Conservation (phyloP, 2,113 vertebrate genomes). For the Channa argus region DNA sequence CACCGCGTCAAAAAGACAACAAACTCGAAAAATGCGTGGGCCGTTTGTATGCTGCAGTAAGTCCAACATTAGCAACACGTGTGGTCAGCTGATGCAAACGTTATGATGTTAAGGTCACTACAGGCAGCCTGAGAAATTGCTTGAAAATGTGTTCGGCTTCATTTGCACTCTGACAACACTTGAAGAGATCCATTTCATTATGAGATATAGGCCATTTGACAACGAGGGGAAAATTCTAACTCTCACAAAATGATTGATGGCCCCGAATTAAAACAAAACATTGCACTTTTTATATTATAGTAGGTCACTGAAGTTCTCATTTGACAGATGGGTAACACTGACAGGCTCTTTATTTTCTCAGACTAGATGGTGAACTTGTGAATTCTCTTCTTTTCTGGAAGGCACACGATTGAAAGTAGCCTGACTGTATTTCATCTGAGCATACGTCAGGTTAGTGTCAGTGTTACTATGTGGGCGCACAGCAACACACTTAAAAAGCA, state of each 20-base stretch:
- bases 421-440: too few relatives aligned
- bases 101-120: conserved; percentile 10
- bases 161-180: background rate
- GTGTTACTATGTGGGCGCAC: too few relatives aligned
- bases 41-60: conserved; percentile 9
- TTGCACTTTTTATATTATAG: conserved; percentile 11
- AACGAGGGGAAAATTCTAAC: background rate
- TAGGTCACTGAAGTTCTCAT: conserved; percentile 17
- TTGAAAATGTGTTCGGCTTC: conserved; percentile 5
- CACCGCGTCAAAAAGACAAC: conserved; percentile 61
- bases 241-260: conserved; percentile 8
- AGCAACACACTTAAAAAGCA: background rate
- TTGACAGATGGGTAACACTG: conserved; percentile 20
- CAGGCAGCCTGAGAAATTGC: background rate
- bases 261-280: background rate
- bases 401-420: too few relatives aligned
- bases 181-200: conserved; percentile 3
- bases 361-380: background rate
- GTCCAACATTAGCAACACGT: conserved; percentile 15
- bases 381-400: background rate
- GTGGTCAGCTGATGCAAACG: conserved; percentile 30
- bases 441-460: too few relatives aligned
- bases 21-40: conserved; percentile 35
- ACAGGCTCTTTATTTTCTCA: conserved; percentile 9
- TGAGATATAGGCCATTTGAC: background rate